phyloP scores from a whole-genome alignment of 2,888 invertebrate genomes.

The Leptinotarsa juncta region DNA sequence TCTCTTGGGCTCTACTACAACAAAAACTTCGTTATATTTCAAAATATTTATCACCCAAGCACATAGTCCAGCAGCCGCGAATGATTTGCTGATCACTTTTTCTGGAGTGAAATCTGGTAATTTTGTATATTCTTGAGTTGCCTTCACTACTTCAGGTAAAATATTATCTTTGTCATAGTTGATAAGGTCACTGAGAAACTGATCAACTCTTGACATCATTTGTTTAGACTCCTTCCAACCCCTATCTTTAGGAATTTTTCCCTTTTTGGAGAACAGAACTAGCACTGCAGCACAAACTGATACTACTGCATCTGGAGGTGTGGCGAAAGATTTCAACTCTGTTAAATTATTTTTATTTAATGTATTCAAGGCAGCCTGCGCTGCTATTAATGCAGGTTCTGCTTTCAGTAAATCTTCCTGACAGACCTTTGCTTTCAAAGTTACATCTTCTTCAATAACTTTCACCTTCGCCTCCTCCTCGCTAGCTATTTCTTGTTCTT shows the following conservation, averaged over 20 bases:
- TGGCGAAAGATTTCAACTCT: conserved; percentile 93
- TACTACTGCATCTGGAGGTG: conserved; percentile 90
- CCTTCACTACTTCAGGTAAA: conserved; percentile 87
- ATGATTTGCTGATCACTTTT: conserved; percentile 85
- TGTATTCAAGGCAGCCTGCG: conserved; percentile 91
- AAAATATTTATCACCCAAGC: conserved; percentile 95
- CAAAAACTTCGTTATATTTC: conserved; percentile 89
- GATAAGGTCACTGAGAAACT: conserved; percentile 83
- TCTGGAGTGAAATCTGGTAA: conserved; percentile 87
- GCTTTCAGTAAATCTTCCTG: conserved; percentile 91
- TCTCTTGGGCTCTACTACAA: conserved; percentile 92
- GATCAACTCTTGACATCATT: conserved; percentile 92
- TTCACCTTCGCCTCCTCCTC: conserved; percentile 93
- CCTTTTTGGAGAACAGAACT: conserved; percentile 84
- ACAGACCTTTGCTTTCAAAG: conserved; percentile 86
- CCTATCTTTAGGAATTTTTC: conserved; percentile 90
- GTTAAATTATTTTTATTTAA: conserved; percentile 94
- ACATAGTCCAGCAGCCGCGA: conserved; percentile 92
- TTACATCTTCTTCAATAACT: conserved; percentile 88
- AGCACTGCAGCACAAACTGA: conserved; percentile 89
- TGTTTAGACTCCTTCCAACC: conserved; percentile 92
- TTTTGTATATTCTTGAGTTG: conserved; percentile 73
- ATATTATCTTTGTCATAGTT: conserved; percentile 96
- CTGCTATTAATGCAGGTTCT: conserved; percentile 90
- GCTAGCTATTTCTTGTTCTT: conserved; percentile 83